A percentile compares a stretch with the other conserved stretches of the same genome.
Conservation (phyloP, 2,113 vertebrate genomes). For the Plectropomus leopardus region DNA sequence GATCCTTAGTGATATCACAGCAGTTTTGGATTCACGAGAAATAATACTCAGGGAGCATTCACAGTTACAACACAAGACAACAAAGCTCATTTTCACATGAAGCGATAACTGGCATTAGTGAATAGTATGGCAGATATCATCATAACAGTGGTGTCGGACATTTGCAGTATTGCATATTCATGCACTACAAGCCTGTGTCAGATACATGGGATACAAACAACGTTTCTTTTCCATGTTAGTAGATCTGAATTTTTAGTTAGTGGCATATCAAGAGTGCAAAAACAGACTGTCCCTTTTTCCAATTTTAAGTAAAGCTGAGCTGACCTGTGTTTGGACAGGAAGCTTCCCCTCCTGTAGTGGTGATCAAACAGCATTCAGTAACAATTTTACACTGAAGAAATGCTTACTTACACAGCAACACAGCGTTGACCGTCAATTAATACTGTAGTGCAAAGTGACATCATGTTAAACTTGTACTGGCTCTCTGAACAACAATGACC, state of each 20-base stretch:
- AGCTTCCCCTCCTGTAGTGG: conserved; percentile 37
- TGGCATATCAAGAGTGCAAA: conserved; percentile 61
- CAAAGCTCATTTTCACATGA: conserved; percentile 70
- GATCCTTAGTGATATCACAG: conserved; percentile 73
- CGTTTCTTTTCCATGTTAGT: conserved; percentile 53
- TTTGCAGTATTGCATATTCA: conserved; percentile 58
- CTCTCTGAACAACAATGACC: conserved; percentile 28
- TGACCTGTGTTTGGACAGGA: conserved; percentile 8
- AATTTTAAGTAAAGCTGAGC: conserved; percentile 24
- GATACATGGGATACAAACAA: conserved; percentile 38
- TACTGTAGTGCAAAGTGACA: conserved; percentile 72
- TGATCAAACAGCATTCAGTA: conserved; percentile 51
- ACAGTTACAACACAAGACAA: conserved; percentile 75
- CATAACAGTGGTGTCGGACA: conserved; percentile 40
- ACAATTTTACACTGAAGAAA: conserved; percentile 54
- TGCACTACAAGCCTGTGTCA: conserved; percentile 62
- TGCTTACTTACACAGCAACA: conserved; percentile 12
- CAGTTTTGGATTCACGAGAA: conserved; percentile 80
- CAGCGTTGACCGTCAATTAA: neutral
- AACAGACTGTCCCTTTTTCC: conserved; percentile 49
- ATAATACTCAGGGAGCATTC: conserved; percentile 77
- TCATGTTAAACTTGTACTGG: conserved; percentile 37
- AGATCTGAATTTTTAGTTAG: conserved; percentile 51
- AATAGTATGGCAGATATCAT: conserved; percentile 44
- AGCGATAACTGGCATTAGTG: conserved; percentile 57